phyloP scores from a whole-genome alignment of 2,797 vertebrate species.

The Pangasius djambal region DNA sequence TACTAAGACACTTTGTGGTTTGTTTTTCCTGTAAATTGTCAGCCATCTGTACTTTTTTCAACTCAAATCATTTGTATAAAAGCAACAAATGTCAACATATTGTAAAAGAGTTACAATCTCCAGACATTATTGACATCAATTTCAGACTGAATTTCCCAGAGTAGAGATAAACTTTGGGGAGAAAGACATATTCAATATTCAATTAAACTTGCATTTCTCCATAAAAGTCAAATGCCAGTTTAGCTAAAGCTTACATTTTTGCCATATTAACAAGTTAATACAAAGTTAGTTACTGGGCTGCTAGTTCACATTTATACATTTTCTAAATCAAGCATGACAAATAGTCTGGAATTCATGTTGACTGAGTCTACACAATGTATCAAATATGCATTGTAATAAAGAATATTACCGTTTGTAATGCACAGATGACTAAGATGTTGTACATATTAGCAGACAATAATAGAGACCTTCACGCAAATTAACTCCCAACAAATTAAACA shows the following conservation, averaged over 20 bases:
- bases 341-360: background rate
- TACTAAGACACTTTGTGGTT: background rate
- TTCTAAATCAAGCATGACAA: background rate
- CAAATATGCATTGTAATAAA: background rate
- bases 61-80: background rate
- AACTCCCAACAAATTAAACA: background rate
- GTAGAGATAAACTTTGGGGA: background rate
- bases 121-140: background rate
- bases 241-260: slow-evolving; percentile 12
- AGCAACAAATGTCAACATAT: slow-evolving; percentile 76
- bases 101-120: slow-evolving; percentile 65
- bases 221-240: background rate
- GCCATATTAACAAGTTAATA: background rate
- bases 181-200: background rate
- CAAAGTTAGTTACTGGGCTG: background rate
- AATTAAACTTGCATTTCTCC: background rate
- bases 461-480: background rate
- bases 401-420: background rate
- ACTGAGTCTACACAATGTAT: background rate
- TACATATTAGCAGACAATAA: background rate
- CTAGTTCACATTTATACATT: background rate
- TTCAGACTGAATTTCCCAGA: background rate
- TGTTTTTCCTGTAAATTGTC: background rate
- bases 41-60: background rate
- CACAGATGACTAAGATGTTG: background rate